These are phyloP conservation scores for Cygnus olor DNA, from an alignment of 2,797 vertebrate genomes.

Conservation along the genomic window DNA sequence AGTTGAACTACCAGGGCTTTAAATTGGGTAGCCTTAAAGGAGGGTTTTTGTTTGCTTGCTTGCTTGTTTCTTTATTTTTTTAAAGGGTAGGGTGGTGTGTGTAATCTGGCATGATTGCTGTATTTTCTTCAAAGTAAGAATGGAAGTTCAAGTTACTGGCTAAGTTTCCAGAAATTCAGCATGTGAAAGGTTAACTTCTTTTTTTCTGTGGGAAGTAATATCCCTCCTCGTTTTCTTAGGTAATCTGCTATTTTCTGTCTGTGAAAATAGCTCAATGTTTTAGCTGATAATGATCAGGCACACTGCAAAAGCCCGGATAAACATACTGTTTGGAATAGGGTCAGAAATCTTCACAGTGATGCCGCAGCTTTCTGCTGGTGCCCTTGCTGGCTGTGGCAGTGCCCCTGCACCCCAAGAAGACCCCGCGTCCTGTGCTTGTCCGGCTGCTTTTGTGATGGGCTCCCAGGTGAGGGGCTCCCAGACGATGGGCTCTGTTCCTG, in stretches of 20 bases:
- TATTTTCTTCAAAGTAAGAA: neutral
- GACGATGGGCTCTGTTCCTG: neutral
- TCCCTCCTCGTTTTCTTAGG: neutral
- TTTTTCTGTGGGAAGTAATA: neutral
- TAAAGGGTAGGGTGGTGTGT: too few species aligned
- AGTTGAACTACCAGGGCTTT: neutral
- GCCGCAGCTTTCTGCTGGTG: neutral
- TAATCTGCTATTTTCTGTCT: neutral
- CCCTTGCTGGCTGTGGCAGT: neutral
- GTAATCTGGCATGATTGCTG: neutral
- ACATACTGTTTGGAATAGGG: neutral
- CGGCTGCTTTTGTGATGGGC: neutral
- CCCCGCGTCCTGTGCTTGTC: neutral
- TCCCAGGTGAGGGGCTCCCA: too few species aligned
- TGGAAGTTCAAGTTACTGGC: neutral
- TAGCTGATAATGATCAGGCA: neutral
- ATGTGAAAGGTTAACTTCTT: neutral
- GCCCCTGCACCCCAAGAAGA: neutral
- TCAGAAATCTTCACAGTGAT: neutral
- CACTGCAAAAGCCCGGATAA: neutral
- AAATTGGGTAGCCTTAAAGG: neutral
- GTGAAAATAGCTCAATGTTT: neutral
- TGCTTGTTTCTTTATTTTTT: too few species aligned
- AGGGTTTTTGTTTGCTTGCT: neutral
- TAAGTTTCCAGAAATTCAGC: neutral